Evolutionary conservation across 2,113 vertebrate genomes (phyloP), one percentile per base, ranked within the genome.

Genomic region (Chaetodon trifascialis): DNA sequence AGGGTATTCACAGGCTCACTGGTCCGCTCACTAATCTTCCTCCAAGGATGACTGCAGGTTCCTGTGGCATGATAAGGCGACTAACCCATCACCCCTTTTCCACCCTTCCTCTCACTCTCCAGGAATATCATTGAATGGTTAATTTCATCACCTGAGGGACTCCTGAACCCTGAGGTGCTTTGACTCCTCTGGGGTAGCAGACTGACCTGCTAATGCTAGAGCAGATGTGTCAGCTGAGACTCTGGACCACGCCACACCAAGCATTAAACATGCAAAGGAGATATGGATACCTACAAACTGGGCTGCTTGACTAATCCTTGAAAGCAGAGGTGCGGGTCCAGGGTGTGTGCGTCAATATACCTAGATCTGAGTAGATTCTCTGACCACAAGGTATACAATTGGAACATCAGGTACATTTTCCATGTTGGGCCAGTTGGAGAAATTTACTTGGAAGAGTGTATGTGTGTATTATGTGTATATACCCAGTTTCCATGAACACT

Each of bases 41-140:
- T 93, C 87, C 51, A 64, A 89, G 84, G 91, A 93, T 86, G 93
- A 94, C 84, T 89, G 88, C 72, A 74, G 84, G 80, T 91, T 88
- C 88, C 84, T 87, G 71, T 85, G 85, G 80, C 73, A 79, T 23
- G 89, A 94, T 91, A 87, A 91, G 84, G 56, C 65, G 49, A 58
- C 78, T 36, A 42, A 7, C 85, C 56, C 16, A 21, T 6, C 10
- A 30, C 30, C 30, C 16, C n/a, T 6, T 11, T 0, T 55, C 7
- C 44, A 14, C 51, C 36, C 56, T 47, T 60, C 17, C 21, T 34
- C 56, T 30, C 73, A 73, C 81, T 70, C 64, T 85, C 66, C 52
- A 66, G 79, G 79, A 89, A 86, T 73, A 83, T 86, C 76, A 76
- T 76, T 25, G 54, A 90, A 89, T 76, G 68, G 77, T 88, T 92